phyloP scores from a whole-genome alignment of 2,797 vertebrate species.

The Centropyge bicolor region DNA sequence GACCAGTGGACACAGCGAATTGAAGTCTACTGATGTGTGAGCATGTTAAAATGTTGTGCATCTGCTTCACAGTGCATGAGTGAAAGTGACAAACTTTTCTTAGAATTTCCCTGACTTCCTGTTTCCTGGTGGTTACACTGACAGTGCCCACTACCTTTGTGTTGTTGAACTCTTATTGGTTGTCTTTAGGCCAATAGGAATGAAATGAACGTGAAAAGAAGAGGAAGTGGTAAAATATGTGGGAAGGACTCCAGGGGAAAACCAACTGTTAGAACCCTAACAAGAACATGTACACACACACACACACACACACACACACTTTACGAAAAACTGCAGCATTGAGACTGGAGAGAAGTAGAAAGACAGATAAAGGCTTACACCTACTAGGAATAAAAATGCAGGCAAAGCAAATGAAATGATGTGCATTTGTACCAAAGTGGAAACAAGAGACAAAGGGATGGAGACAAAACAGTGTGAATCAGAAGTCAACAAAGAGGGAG shows the following conservation, averaged over 20 bases:
- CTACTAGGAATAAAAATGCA: constrained; percentile 1
- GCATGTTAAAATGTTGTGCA: constrained; percentile 35
- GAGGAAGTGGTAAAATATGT: constrained; percentile 81
- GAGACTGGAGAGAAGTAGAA: neutral
- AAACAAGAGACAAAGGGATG: constrained; percentile 66
- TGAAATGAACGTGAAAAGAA: constrained; percentile 62
- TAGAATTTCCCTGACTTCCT: constrained; percentile 83
- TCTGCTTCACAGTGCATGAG: constrained; percentile 49
- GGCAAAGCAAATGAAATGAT: constrained; percentile 24
- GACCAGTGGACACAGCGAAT: constrained; percentile 13
- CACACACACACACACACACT: constrained; percentile 8
- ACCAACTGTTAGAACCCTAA: constrained; percentile 69
- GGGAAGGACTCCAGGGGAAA: constrained; percentile 81
- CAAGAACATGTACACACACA: constrained; percentile 1
- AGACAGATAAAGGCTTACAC: neutral
- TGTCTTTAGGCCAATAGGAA: constrained; percentile 68
- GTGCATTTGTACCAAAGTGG: constrained; percentile 21
- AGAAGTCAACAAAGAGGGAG: constrained; percentile 66
- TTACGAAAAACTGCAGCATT: neutral
- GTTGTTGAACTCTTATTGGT: constrained; percentile 76
- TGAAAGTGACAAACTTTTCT: constrained; percentile 77
- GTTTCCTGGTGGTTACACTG: constrained; percentile 79
- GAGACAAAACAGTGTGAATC: constrained; percentile 55
- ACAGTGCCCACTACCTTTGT: constrained; percentile 74
- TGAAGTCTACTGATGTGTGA: constrained; percentile 32